These are phyloP conservation scores for Poeciliopsis turneri DNA, from an alignment of 2,797 vertebrate species.

Conservation along the genomic window DNA sequence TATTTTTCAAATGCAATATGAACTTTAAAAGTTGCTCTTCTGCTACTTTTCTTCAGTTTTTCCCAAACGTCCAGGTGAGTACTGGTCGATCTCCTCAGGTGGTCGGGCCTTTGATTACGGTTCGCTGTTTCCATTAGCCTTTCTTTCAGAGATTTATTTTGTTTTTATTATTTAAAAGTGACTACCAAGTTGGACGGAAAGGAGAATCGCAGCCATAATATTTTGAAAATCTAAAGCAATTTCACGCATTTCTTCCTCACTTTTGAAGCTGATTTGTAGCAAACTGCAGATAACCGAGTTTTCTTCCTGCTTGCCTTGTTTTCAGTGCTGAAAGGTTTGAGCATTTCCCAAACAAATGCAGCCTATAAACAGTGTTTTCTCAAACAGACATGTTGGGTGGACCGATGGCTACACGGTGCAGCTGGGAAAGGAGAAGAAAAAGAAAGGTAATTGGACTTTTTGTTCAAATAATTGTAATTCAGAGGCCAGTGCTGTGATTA, in stretches of 20 bases:
- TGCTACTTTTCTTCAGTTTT: neutral
- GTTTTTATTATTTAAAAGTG: constrained; percentile 3
- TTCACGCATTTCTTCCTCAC: neutral
- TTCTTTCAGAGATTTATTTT: neutral
- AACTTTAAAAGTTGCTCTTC: neutral
- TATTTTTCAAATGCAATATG: neutral
- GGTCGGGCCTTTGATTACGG: neutral
- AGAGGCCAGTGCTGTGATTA: constrained; percentile 13
- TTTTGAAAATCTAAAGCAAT: neutral
- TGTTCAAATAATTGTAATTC: constrained; percentile 11
- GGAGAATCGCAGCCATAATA: constrained; percentile 6
- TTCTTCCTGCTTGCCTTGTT: neutral
- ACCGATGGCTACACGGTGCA: neutral
- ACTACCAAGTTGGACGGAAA: constrained; percentile 30
- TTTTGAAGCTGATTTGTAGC: neutral
- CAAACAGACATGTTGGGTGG: neutral
- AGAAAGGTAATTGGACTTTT: constrained; percentile 1
- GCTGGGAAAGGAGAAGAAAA: neutral
- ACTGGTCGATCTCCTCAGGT: neutral
- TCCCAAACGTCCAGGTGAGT: neutral
- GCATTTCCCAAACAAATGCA: neutral
- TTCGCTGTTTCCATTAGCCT: neutral
- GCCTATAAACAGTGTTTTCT: neutral
- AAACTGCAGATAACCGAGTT: neutral
- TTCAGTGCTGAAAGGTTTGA: neutral